These are phyloP conservation scores for Pollenia angustigena DNA, from an alignment of 2,888 invertebrate genomes.

Conservation along the genomic window DNA sequence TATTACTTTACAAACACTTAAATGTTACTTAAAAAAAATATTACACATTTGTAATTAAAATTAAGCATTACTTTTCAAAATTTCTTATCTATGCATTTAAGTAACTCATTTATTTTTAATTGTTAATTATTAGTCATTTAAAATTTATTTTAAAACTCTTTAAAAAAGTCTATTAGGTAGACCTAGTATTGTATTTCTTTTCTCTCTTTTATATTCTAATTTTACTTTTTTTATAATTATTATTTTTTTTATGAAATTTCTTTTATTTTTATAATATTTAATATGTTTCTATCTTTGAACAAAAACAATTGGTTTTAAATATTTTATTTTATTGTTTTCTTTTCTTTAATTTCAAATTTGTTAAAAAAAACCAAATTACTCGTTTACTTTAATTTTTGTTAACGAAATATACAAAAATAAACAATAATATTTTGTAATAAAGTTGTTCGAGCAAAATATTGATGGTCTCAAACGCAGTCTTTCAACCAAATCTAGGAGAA, in stretches of 20 bases:
- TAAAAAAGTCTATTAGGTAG: slow-evolving; percentile 6
- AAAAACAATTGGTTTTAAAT: slow-evolving; percentile 65
- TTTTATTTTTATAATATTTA: slow-evolving; percentile 64
- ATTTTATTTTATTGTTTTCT: slow-evolving; percentile 39
- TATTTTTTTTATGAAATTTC: slow-evolving; percentile 6
- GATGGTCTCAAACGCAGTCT: slow-evolving; percentile 92
- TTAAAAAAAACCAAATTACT: slow-evolving; percentile 51
- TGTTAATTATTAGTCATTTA: slow-evolving; percentile 59
- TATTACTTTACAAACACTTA: background rate
- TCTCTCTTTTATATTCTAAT: slow-evolving; percentile 64
- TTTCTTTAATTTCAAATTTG: slow-evolving; percentile 49
- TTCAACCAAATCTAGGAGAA: slow-evolving; percentile 90
- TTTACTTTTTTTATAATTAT: slow-evolving; percentile 18
- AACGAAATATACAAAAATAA: slow-evolving; percentile 60
- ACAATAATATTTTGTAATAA: slow-evolving; percentile 48
- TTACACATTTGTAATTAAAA: background rate
- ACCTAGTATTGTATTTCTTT: slow-evolving; percentile 56
- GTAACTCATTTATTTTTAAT: slow-evolving; percentile 6
- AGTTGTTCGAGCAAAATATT: slow-evolving; percentile 96
- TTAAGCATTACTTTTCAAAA: slow-evolving; percentile 8
- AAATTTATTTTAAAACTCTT: background rate
- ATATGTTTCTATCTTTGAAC: slow-evolving; percentile 71
- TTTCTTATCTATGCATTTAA: slow-evolving; percentile 17
- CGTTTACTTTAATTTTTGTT: slow-evolving; percentile 56
- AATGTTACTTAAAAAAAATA: slow-evolving; percentile 1